Conservation (phyloP, 2,113 vertebrate genomes). For the Mirza zaza region DNA sequence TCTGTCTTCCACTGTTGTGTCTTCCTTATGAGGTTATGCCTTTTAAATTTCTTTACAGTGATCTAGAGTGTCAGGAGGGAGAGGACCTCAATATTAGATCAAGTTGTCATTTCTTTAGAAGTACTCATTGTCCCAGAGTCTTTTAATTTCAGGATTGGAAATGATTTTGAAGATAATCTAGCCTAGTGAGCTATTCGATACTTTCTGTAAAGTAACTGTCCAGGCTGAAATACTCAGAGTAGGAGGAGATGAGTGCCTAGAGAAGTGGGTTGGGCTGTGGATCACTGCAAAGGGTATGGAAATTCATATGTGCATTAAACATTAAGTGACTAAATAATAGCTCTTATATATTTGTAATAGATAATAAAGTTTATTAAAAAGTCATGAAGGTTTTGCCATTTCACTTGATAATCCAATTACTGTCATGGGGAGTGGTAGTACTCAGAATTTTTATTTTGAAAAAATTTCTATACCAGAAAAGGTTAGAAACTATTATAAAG, state of each 20-base stretch:
- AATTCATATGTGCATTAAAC: neutral
- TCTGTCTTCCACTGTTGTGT: neutral
- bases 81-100: neutral
- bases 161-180: slow-evolving; percentile 32
- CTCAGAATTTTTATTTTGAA: slow-evolving; percentile 21
- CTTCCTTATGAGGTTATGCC: neutral
- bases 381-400: slow-evolving; percentile 5
- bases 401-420: neutral
- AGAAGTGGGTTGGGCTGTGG: neutral
- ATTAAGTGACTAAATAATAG: neutral
- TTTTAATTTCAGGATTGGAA: slow-evolving; percentile 38
- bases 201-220: neutral
- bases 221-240: neutral
- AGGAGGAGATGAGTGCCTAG: neutral
- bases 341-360: slow-evolving; percentile 2
- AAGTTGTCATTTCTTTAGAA: slow-evolving; percentile 2
- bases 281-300: neutral
- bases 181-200: neutral
- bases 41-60: neutral
- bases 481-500: neutral
- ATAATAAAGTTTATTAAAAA: neutral
- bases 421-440: neutral
- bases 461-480: neutral
- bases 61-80: neutral
- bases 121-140: neutral